Conservation (phyloP, 2,797 vertebrate species). For the Poeciliopsis turneri region DNA sequence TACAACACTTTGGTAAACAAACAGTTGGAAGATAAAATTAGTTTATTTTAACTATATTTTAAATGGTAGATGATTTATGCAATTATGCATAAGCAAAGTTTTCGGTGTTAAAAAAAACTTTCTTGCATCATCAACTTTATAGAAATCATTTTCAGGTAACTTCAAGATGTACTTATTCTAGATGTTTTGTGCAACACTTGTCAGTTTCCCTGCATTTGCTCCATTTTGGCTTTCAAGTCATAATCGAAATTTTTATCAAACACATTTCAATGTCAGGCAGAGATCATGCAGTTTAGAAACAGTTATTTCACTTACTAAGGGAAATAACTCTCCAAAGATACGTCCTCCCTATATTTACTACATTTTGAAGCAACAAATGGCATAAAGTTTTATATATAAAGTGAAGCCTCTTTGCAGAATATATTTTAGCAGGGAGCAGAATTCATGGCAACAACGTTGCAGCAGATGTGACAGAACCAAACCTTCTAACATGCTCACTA, state of each 20-base stretch:
- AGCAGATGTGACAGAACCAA: neutral
- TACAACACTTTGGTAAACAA: constrained; percentile 29
- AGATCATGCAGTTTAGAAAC: neutral
- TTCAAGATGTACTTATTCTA: neutral
- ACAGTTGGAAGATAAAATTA: constrained; percentile 23
- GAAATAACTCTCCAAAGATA: neutral
- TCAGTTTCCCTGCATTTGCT: neutral
- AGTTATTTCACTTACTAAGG: neutral
- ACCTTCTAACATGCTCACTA: neutral
- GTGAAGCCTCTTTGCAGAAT: neutral
- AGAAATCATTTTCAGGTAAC: neutral
- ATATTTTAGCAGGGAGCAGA: neutral
- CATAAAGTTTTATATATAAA: neutral
- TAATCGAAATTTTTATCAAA: neutral
- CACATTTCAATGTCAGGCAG: neutral
- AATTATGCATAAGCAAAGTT: constrained; percentile 21
- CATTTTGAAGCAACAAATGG: neutral
- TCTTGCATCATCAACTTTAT: neutral
- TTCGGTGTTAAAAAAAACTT: neutral
- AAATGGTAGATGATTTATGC: constrained; percentile 28
- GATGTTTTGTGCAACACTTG: neutral
- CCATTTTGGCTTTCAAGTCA: neutral
- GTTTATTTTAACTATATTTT: constrained; percentile 34
- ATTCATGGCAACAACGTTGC: neutral
- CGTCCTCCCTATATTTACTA: neutral